Conservation (phyloP, 2,888 invertebrate genomes). For the Himalopsyche kuldschensis region DNA sequence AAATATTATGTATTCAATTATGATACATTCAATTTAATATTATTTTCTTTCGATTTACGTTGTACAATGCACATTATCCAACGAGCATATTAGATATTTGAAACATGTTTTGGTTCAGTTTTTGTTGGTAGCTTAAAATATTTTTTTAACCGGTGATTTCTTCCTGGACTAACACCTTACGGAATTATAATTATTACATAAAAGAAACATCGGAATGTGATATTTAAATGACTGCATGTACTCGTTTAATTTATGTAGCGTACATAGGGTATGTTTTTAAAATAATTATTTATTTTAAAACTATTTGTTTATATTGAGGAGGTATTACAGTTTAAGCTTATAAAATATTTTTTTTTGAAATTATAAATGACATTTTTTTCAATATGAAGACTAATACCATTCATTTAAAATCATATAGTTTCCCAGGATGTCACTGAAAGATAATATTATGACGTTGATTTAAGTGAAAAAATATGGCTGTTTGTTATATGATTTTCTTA, state of each 20-base stretch:
- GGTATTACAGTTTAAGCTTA: neutral
- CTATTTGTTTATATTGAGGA: neutral
- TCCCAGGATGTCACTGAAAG: neutral
- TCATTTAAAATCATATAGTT: neutral
- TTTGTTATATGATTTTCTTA: neutral
- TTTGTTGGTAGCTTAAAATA: neutral
- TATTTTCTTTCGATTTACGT: neutral
- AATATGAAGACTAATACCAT: neutral
- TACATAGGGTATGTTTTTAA: neutral
- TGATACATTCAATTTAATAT: neutral
- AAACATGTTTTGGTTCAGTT: neutral
- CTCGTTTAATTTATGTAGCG: neutral
- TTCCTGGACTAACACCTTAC: neutral
- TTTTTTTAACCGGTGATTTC: neutral
- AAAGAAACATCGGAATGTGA: neutral
- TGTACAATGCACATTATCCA: neutral
- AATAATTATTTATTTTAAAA: neutral
- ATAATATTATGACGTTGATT: neutral
- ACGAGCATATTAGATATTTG: neutral
- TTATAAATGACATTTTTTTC: neutral
- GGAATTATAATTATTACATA: neutral
- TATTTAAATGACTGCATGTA: neutral
- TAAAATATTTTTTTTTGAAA: neutral
- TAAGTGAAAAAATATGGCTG: conserved; percentile 1
- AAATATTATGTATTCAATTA: neutral